Conservation (phyloP, 2,113 vertebrate genomes). For the Poeciliopsis occidentalis region DNA sequence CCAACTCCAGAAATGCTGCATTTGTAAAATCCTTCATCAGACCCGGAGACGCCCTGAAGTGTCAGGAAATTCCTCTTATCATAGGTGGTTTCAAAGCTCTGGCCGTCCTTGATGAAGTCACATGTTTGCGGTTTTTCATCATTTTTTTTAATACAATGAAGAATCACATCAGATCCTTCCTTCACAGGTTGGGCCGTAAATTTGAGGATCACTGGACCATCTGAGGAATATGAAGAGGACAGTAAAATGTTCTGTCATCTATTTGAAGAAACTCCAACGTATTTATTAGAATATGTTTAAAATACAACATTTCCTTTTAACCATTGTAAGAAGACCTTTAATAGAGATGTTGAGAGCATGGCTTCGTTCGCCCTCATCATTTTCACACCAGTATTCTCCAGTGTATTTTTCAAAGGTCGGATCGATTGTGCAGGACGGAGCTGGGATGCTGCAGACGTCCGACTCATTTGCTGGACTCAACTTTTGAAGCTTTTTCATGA, state of each 20-base stretch:
- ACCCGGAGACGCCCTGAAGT: slow-evolving; percentile 22
- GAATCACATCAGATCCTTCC: not conserved
- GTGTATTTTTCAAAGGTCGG: accelerated
- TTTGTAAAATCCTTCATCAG: slow-evolving; percentile 46
- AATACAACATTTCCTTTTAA: too few relatives aligned
- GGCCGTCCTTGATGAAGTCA: slow-evolving; percentile 40
- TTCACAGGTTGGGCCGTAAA: accelerated
- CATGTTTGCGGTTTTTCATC: not conserved
- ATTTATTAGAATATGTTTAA: too few relatives aligned
- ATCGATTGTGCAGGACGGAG: not conserved
- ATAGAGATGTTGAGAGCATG: slow-evolving; percentile 5
- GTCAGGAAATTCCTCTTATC: not conserved
- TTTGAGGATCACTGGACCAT: slow-evolving; percentile 4
- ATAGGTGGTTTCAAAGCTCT: accelerated
- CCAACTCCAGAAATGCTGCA: slow-evolving; percentile 31
- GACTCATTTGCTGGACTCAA: accelerated
- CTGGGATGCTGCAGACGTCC: accelerated
- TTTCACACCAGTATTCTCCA: slow-evolving; percentile 45
- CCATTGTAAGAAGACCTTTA: not conserved
- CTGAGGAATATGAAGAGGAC: not conserved
- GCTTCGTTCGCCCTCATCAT: not conserved
- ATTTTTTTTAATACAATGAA: accelerated
- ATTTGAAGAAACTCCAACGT: too few relatives aligned
- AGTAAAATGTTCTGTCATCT: too few relatives aligned
- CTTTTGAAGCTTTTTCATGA: not conserved